These are phyloP conservation scores for Pristionchus entomophagus DNA, from an alignment of 2,888 invertebrate species.

Conservation along the genomic window DNA sequence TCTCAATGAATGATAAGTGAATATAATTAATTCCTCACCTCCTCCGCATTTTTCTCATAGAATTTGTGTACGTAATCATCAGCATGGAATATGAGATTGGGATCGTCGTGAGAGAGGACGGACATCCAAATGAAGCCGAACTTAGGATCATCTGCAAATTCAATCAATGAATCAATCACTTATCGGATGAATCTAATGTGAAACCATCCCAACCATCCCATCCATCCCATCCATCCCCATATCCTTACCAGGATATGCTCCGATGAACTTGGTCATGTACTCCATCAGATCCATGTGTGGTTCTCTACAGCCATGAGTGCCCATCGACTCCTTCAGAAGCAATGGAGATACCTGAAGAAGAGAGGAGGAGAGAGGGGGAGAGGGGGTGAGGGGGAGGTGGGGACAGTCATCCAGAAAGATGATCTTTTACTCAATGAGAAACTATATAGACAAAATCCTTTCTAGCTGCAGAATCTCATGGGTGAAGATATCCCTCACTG, in stretches of 20 bases:
- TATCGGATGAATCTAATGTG: background rate
- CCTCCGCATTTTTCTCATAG: conserved; percentile 32
- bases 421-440: too few relatives aligned
- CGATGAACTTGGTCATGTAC: conserved; percentile 38
- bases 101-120: conserved; percentile 31
- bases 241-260: conserved; percentile 42
- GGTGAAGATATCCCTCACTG: background rate
- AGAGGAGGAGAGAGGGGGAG: too few relatives aligned
- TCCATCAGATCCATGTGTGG: conserved; percentile 36
- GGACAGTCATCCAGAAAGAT: too few relatives aligned
- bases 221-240: too few relatives aligned
- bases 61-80: conserved; percentile 21
- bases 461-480: too few relatives aligned
- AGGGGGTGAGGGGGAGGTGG: too few relatives aligned
- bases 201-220: too few relatives aligned
- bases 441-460: too few relatives aligned
- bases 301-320: background rate
- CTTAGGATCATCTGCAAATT: conserved; percentile 12
- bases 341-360: background rate
- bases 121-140: conserved; percentile 46
- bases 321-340: background rate
- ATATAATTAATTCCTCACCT: too few relatives aligned
- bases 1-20: too few relatives aligned
- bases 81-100: conserved; percentile 41
- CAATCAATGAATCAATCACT: background rate